Conservation (phyloP, 2,113 vertebrate genomes). For the Poicephalus gulielmi region DNA sequence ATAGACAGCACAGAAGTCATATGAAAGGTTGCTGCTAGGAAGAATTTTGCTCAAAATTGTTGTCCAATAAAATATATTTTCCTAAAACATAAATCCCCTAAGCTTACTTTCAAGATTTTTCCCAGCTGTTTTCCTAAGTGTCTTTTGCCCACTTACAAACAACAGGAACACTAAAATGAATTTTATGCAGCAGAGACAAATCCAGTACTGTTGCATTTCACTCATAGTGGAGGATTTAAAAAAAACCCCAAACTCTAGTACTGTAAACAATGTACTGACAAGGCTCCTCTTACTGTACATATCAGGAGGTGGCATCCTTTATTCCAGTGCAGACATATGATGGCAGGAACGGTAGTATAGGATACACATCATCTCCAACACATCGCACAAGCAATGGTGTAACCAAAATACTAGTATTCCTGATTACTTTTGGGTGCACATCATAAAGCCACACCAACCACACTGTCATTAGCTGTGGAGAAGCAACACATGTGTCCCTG, state of each 20-base stretch:
- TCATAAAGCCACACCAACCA: not conserved
- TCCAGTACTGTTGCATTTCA: not conserved
- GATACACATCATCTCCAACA: not conserved
- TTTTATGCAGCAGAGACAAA: not conserved
- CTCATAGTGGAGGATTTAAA: not conserved
- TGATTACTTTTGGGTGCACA: not conserved
- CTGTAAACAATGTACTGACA: not conserved
- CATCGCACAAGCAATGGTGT: not conserved
- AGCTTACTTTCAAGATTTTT: not conserved
- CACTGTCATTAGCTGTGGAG: not conserved
- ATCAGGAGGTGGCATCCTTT: not conserved
- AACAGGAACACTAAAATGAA: not conserved
- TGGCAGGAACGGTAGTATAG: not conserved
- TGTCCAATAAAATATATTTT: not conserved
- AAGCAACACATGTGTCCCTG: rapidly evolving
- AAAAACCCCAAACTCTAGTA: not conserved
- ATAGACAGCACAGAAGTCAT: not conserved
- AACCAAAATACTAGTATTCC: not conserved
- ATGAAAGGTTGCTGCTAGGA: not conserved
- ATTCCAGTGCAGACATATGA: not conserved
- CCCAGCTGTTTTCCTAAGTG: not conserved
- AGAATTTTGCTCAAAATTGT: not conserved
- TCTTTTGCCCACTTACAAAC: not conserved
- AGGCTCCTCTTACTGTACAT: not conserved
- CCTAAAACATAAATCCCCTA: rapidly evolving